A percentile compares a stretch with the other conserved stretches of the same genome.
phyloP scores from a whole-genome alignment of 2,797 vertebrate species.

The Tachyglossus aculeatus region DNA sequence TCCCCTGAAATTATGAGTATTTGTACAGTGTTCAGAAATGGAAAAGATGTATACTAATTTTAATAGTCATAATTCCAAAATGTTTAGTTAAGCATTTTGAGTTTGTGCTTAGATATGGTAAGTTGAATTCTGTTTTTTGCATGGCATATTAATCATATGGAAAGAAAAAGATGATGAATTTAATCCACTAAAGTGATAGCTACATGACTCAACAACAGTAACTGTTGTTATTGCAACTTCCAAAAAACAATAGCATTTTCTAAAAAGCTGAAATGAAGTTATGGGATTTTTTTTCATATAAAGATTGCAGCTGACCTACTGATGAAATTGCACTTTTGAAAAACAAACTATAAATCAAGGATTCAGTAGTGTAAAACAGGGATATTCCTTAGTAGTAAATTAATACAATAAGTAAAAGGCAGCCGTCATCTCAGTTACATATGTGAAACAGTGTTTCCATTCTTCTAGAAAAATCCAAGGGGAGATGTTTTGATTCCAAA shows the following conservation, averaged over 20 bases:
- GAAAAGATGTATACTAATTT: constrained; percentile 54
- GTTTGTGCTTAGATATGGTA: constrained; percentile 43
- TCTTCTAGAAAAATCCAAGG: constrained; percentile 11
- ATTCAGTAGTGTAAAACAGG: constrained; percentile 45
- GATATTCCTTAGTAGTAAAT: constrained; percentile 47
- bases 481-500: constrained; percentile 33
- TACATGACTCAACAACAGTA: constrained; percentile 67
- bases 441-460: constrained; percentile 1
- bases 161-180: constrained; percentile 62
- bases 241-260: constrained; percentile 71
- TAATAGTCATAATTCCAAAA: constrained; percentile 59
- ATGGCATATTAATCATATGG: constrained; percentile 53
- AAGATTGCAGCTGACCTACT: constrained; percentile 51
- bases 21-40: constrained; percentile 43
- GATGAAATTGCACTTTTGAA: constrained; percentile 50
- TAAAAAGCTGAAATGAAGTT: constrained; percentile 43
- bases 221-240: constrained; percentile 69
- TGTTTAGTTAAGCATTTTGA: constrained; percentile 59
- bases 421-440: constrained; percentile 19
- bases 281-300: constrained; percentile 50
- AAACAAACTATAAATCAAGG: constrained; percentile 42
- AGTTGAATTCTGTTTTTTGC: constrained; percentile 59
- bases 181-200: constrained; percentile 54
- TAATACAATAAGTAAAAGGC: constrained; percentile 18
- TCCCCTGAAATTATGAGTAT: constrained; percentile 61